Conservation (phyloP, 2,113 vertebrate genomes). For the Sylvia atricapilla region DNA sequence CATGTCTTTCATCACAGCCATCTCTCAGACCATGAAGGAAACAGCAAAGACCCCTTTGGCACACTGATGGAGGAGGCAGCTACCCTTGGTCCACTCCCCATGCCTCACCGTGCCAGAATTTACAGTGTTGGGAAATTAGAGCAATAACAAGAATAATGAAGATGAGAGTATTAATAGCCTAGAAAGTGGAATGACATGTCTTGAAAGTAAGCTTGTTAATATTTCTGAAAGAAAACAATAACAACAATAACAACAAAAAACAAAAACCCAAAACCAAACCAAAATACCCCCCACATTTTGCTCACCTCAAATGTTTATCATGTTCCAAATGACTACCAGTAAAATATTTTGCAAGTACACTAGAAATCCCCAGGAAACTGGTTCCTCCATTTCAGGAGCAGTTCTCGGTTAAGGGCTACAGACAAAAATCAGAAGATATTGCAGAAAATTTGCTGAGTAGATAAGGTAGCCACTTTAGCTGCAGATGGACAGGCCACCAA, state of each 20-base stretch:
- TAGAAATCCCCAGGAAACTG: conserved; percentile 76
- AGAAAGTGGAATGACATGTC: neutral
- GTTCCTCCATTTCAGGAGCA: conserved; percentile 76
- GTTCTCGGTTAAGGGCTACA: conserved; percentile 1
- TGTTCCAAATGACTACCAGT: conserved; percentile 70
- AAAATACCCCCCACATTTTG: neutral
- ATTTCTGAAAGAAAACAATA: neutral
- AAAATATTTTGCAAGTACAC: conserved; percentile 69
- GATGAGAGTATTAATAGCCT: neutral
- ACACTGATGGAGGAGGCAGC: conserved; percentile 70
- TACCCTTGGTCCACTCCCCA: conserved; percentile 65
- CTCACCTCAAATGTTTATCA: conserved; percentile 64
- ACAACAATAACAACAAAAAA: too few relatives aligned
- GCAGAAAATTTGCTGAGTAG: neutral
- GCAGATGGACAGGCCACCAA: neutral
- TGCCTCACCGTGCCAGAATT: conserved; percentile 63
- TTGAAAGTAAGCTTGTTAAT: neutral
- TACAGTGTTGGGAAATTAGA: neutral
- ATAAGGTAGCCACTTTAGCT: neutral
- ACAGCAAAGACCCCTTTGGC: conserved; percentile 65
- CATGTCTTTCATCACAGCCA: conserved; percentile 62
- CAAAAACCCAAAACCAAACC: too few relatives aligned
- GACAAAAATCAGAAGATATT: neutral
- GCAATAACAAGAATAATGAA: neutral
- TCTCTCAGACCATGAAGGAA: conserved; percentile 56